Conservation (phyloP, 2,888 invertebrate genomes). For the Perdita meconis region DNA sequence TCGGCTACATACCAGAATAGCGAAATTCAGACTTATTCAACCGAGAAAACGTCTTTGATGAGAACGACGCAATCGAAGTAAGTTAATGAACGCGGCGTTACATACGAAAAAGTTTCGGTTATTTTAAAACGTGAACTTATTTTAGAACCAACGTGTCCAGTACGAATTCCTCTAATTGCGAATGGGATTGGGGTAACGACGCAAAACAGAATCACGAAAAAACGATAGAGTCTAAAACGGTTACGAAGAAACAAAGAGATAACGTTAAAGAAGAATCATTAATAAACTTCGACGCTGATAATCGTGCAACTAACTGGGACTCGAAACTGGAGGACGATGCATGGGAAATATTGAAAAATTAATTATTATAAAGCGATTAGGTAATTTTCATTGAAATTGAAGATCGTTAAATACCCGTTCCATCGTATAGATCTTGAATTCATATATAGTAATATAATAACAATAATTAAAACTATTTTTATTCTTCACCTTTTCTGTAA, state of each 20-base stretch:
- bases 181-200: slow-evolving; percentile 78
- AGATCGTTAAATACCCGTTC: slow-evolving; percentile 17
- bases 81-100: slow-evolving; percentile 26
- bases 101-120: background rate
- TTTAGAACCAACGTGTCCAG: slow-evolving; percentile 47
- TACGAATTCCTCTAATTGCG: slow-evolving; percentile 45
- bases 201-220: slow-evolving; percentile 66
- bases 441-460: slow-evolving; percentile 37
- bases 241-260: slow-evolving; percentile 49
- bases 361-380: slow-evolving; percentile 66
- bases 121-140: background rate
- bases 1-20: slow-evolving; percentile 77
- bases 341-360: slow-evolving; percentile 82
- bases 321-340: slow-evolving; percentile 82
- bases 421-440: slow-evolving; percentile 34
- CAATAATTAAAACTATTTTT: slow-evolving; percentile 41
- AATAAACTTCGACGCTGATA: slow-evolving; percentile 78
- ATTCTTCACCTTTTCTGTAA: slow-evolving; percentile 6
- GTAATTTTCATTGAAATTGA: slow-evolving; percentile 39
- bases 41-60: slow-evolving; percentile 80
- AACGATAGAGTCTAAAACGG: slow-evolving; percentile 65
- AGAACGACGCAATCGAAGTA: slow-evolving; percentile 77
- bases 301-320: slow-evolving; percentile 75
- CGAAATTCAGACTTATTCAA: slow-evolving; percentile 72
- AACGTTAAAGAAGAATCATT: slow-evolving; percentile 75